phyloP scores from a whole-genome alignment of 2,797 vertebrate genomes.

The Poecilia picta region DNA sequence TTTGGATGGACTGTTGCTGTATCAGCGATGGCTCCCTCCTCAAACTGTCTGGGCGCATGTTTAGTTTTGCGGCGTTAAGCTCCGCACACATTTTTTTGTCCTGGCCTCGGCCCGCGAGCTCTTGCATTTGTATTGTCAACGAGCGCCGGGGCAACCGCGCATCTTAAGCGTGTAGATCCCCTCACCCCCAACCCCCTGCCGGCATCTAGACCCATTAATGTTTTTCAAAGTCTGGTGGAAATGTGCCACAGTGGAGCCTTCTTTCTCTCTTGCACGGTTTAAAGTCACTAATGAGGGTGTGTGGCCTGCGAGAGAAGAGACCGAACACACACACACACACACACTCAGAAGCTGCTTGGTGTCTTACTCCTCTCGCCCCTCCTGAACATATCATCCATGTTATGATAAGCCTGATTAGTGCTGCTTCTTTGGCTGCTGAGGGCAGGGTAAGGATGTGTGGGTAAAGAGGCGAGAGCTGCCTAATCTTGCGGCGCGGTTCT shows the following conservation, averaged over 20 bases:
- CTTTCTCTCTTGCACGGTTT: constrained; percentile 52
- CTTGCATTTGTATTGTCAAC: constrained; percentile 70
- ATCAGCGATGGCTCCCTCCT: constrained; percentile 18
- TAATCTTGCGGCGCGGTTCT: constrained; percentile 76
- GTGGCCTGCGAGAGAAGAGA: constrained; percentile 59
- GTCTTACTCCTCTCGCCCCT: constrained; percentile 51
- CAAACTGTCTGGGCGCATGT: constrained; percentile 30
- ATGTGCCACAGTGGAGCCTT: constrained; percentile 59
- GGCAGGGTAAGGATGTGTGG: constrained; percentile 76
- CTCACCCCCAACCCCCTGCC: constrained; percentile 35
- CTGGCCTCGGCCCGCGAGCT: constrained; percentile 46
- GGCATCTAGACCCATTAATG: constrained; percentile 71
- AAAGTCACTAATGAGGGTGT: constrained; percentile 76
- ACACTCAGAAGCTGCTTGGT: constrained; percentile 45
- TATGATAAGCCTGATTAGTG: constrained; percentile 83
- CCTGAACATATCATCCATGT: constrained; percentile 76
- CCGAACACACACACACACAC: constrained; percentile 38
- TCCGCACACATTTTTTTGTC: constrained; percentile 45
- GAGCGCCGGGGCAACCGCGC: constrained; percentile 52
- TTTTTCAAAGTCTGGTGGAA: constrained; percentile 72
- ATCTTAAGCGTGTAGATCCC: constrained; percentile 53
- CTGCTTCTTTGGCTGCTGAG: constrained; percentile 79
- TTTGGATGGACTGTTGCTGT: constrained; percentile 37
- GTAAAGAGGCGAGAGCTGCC: constrained; percentile 75
- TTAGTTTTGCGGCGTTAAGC: constrained; percentile 49